Evolutionary conservation across 2,113 vertebrate genomes (phyloP).

Genomic region (Spheniscus mendiculus): DNA sequence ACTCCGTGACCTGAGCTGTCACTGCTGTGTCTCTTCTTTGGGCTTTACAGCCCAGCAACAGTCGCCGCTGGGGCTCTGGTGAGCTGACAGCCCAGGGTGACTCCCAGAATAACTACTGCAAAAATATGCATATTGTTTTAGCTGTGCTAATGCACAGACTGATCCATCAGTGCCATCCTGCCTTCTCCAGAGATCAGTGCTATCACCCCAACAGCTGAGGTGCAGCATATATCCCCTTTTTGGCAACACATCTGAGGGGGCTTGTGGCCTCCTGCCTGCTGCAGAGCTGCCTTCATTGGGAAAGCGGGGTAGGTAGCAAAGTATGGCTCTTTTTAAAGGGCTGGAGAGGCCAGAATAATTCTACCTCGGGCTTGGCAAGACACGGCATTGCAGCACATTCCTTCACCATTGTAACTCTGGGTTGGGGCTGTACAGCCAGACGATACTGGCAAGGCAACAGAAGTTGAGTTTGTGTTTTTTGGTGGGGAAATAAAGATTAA

Average conservation of each 20-base stretch:
- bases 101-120: not conserved
- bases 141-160: not conserved
- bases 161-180: not conserved
- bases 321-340: not conserved
- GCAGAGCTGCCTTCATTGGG: not conserved
- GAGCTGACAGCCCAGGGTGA: not conserved
- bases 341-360: not conserved
- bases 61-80: rapidly evolving
- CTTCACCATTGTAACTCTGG: not conserved
- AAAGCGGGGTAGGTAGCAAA: not conserved
- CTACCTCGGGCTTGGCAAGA: not conserved
- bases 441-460: not conserved
- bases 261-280: not conserved
- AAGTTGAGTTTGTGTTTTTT: not conserved
- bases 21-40: not conserved
- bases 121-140: not conserved
- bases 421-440: not conserved
- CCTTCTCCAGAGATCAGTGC: too few relatives aligned
- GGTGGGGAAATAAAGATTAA: not conserved
- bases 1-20: not conserved
- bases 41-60: not conserved
- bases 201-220: not conserved
- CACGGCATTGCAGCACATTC: not conserved
- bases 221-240: not conserved
- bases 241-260: not conserved